Percentiles rank a stretch among this genome's conserved stretches.
Evolutionary conservation across 2,113 vertebrate genomes (phyloP).

Genomic region (Pachypanchax playfairii): DNA sequence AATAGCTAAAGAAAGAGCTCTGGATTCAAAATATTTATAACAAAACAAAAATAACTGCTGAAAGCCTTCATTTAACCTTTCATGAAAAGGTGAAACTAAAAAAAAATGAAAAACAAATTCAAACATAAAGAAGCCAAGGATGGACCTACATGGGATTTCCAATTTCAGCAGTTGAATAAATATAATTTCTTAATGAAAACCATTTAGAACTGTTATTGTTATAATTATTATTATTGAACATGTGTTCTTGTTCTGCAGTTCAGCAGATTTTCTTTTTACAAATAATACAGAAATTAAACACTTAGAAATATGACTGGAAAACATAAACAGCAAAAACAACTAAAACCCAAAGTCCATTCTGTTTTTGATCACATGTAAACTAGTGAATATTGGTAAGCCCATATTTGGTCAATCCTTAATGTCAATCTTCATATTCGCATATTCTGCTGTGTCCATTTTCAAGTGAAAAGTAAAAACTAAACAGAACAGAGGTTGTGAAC

Average conservation of each 20-base stretch:
- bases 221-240: constrained; percentile 2
- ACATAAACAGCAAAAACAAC: not conserved
- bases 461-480: constrained; percentile 42
- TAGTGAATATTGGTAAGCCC: constrained; percentile 37
- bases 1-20: constrained; percentile 24
- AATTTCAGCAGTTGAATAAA: constrained; percentile 1
- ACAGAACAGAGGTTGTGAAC: constrained; percentile 50
- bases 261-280: constrained; percentile 1
- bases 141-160: constrained; percentile 54
- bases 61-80: constrained; percentile 59
- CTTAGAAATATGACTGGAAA: not conserved
- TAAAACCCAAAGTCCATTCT: constrained; percentile 11
- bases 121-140: constrained; percentile 36
- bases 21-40: constrained; percentile 37
- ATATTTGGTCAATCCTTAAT: constrained; percentile 57
- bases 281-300: constrained; percentile 8
- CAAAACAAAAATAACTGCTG: constrained; percentile 30
- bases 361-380: too few species aligned
- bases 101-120: constrained; percentile 46
- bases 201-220: constrained; percentile 3
- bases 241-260: not conserved
- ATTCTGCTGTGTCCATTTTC: constrained; percentile 42
- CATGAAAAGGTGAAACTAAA: constrained; percentile 35
- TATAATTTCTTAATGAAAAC: not conserved
- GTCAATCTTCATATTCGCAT: constrained; percentile 47